Evolutionary conservation across 2,797 vertebrate species (phyloP).

Genomic region (Allobates femoralis): DNA sequence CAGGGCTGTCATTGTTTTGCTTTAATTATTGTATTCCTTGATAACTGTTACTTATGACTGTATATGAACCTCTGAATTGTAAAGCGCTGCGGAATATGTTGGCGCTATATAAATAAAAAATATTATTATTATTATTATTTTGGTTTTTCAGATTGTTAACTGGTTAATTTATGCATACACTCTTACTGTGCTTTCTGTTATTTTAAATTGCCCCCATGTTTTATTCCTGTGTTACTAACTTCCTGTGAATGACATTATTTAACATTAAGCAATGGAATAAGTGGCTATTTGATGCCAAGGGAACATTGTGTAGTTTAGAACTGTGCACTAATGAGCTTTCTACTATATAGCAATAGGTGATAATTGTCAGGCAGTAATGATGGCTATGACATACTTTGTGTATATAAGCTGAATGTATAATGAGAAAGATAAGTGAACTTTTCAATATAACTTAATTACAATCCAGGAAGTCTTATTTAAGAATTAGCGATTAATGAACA

Average conservation of each 20-base stretch:
- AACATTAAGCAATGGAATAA: neutral
- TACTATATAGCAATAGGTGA: conserved; percentile 12
- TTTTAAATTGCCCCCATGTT: neutral
- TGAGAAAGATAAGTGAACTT: conserved; percentile 15
- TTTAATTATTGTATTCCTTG: too few species aligned
- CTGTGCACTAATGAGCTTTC: conserved; percentile 32
- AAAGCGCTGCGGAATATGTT: too few species aligned
- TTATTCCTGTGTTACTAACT: neutral
- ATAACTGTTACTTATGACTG: too few species aligned
- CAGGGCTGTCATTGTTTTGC: too few species aligned
- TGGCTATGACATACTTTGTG: conserved; percentile 17
- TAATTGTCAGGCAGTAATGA: conserved; percentile 33
- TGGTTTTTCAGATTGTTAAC: too few species aligned
- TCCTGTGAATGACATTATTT: neutral
- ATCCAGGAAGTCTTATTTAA: conserved; percentile 4
- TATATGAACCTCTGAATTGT: too few species aligned
- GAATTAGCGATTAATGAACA: conserved; percentile 7
- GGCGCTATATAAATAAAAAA: too few species aligned
- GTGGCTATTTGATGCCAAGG: conserved; percentile 5
- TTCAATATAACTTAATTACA: conserved; percentile 15
- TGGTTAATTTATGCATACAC: neutral
- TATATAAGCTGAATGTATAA: conserved; percentile 17
- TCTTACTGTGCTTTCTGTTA: neutral
- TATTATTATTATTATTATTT: too few species aligned
- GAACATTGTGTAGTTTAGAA: conserved; percentile 15